Evolutionary conservation across 2,888 invertebrate genomes (phyloP).

Genomic region (Cantharis flavilabris): DNA sequence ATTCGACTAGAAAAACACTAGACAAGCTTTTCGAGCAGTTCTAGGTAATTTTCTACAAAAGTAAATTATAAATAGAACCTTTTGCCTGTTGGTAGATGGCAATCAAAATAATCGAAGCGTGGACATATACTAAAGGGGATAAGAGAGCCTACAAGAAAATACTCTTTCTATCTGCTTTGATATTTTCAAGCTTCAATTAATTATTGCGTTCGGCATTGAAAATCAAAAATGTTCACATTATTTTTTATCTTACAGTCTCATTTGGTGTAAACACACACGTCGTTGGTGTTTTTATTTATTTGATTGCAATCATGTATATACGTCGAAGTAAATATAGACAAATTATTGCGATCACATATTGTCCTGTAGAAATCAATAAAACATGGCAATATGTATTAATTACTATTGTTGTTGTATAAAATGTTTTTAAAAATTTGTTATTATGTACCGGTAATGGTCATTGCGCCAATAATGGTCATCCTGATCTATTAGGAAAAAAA

Average conservation of each 20-base stretch:
- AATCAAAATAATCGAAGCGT: neutral
- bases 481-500: too few species aligned
- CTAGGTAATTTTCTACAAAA: neutral
- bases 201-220: neutral
- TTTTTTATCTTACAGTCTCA: too few species aligned
- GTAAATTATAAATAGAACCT: neutral
- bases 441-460: too few species aligned
- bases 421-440: too few species aligned
- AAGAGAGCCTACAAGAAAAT: neutral
- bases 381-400: too few species aligned
- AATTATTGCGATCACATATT: too few species aligned
- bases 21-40: neutral
- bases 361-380: too few species aligned
- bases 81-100: neutral
- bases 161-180: neutral
- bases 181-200: neutral
- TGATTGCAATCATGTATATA: too few species aligned
- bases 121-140: neutral
- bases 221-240: neutral
- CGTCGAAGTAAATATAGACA: too few species aligned
- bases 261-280: too few species aligned
- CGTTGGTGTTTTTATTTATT: neutral
- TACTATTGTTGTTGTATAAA: too few species aligned
- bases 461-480: too few species aligned
- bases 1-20: neutral